phyloP scores from a whole-genome alignment of 2,888 invertebrate genomes.

The Drosophila mercatorum region DNA sequence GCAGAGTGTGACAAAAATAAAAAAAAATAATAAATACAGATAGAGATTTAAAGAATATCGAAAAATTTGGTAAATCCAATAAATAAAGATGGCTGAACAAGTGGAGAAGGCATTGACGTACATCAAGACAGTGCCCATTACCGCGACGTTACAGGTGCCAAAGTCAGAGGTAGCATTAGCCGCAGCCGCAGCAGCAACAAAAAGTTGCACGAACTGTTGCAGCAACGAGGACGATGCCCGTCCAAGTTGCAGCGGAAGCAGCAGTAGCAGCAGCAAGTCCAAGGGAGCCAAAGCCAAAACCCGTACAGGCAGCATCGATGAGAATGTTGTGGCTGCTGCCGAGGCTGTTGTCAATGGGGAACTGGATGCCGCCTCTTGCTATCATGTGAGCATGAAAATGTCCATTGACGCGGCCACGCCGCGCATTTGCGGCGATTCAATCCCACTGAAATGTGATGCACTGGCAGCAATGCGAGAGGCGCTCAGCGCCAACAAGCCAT shows the following conservation, averaged over 20 bases:
- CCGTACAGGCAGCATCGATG: slow-evolving; percentile 30
- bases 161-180: slow-evolving; percentile 8
- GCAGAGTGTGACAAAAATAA: slow-evolving; percentile 29
- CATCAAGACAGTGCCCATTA: slow-evolving; percentile 53
- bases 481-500: slow-evolving; percentile 50
- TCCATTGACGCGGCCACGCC: slow-evolving; percentile 67
- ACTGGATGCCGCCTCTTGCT: slow-evolving; percentile 64
- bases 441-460: slow-evolving; percentile 64
- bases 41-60: slow-evolving; percentile 10
- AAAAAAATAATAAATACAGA: slow-evolving; percentile 17
- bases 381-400: slow-evolving; percentile 75
- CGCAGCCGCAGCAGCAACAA: slow-evolving; percentile 13
- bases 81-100: slow-evolving; percentile 61
- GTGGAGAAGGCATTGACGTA: slow-evolving; percentile 62
- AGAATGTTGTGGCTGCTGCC: slow-evolving; percentile 46
- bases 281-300: slow-evolving; percentile 41
- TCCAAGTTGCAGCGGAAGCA: slow-evolving; percentile 21
- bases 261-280: slow-evolving; percentile 20
- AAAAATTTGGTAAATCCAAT: slow-evolving; percentile 20
- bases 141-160: slow-evolving; percentile 38
- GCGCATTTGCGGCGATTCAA: slow-evolving; percentile 54
- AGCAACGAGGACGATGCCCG: slow-evolving; percentile 32
- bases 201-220: slow-evolving; percentile 46
- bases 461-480: slow-evolving; percentile 56
- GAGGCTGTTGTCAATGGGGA: slow-evolving; percentile 68